These are phyloP conservation scores for Lycaon pictus DNA, from an alignment of 2,113 vertebrate genomes.

Conservation along the genomic window DNA sequence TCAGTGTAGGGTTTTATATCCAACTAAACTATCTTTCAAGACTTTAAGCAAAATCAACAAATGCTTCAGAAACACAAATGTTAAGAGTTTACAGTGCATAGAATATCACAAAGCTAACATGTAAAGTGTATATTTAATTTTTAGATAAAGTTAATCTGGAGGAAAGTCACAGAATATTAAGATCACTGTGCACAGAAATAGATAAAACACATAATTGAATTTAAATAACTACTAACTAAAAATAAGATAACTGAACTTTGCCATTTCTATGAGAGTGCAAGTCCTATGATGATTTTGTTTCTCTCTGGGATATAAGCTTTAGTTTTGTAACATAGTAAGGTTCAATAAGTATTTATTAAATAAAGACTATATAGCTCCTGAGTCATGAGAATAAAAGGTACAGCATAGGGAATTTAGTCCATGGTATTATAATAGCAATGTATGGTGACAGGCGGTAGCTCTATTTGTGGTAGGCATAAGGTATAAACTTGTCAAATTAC, in stretches of 20 bases:
- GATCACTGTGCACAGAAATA: not conserved
- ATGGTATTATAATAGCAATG: not conserved
- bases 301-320: not conserved
- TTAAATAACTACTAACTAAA: not conserved
- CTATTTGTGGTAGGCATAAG: not conserved
- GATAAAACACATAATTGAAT: not conserved
- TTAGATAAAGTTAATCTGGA: not conserved
- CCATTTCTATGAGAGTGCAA: not conserved
- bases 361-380: not conserved
- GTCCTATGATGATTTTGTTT: not conserved
- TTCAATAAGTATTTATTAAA: not conserved
- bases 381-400: not conserved
- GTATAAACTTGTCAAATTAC: not conserved
- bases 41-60: not conserved
- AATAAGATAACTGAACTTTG: conserved; percentile 1
- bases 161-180: not conserved
- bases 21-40: not conserved
- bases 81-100: not conserved
- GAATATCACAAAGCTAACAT: not conserved
- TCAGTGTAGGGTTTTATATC: not conserved
- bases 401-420: not conserved
- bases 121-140: not conserved
- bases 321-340: not conserved
- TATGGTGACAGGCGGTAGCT: not conserved
- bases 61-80: not conserved